Evolutionary conservation across 2,888 invertebrate genomes (phyloP), one percentile per base, ranked within the genome.

Genomic region (Cancer borealis): DNA sequence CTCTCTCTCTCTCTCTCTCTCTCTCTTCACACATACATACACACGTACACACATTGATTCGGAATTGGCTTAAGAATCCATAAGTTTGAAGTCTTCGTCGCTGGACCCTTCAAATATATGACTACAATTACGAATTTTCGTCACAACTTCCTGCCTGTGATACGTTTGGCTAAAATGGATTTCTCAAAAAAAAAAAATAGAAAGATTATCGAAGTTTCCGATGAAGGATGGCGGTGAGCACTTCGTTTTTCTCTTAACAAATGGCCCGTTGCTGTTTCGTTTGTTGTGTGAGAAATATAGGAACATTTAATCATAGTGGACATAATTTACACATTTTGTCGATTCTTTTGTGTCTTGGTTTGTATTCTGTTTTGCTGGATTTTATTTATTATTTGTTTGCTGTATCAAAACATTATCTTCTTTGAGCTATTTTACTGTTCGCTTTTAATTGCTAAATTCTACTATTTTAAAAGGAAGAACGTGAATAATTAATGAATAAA

Each of bases 1-100:
- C 60, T 66, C 60, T 66, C 60, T 66, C 60, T 66, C 60, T 66
- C 60, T 66, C 79, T 79, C 79, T 79, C 79, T 79, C 79, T 79
- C 79, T 79, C 79, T 79, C 79, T 79, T 26, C 66, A 66, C 66
- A 17, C 66, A 3, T n/a, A 73, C n/a, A 73, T n/a, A 73, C 73
- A n/a, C n/a, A 73, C 73, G 3, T n/a, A 0, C 73, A 79, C 79
- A 79, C 26, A 30, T 30, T 79, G 79, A 79, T 79, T 79, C 26
- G 4, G 12, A 30, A 26, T 3, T 1, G 79, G 30, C 8, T 21
- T 26, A 26, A 79, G 6, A 79, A 79, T 26, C 5, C 5, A 79
- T 26, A 79, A 79, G 21, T 30, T 79, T 6, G 6, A 79, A 6
- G 10, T 26, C 30, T 26, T 14, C 30, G 30, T 30, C 30, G 30